Base-by-base conservation (phyloP, 2,113 vertebrate species). In the Scomber colias region DNA sequence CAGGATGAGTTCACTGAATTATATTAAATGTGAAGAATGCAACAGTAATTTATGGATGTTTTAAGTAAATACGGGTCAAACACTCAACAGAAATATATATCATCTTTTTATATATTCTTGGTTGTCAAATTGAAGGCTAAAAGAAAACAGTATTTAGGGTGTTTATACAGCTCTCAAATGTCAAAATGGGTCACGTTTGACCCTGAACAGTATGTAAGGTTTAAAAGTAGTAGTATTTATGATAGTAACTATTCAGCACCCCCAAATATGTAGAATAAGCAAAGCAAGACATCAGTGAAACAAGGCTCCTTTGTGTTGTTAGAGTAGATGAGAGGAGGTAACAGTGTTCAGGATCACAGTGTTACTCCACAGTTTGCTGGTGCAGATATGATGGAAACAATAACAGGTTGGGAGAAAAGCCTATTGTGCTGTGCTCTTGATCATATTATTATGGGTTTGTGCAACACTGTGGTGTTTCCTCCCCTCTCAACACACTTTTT, bases 401-500 rank as follows among this genome's bases (percentile, higher is more conserved):
- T 73, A 72, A 68, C 68, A 48, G 61, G 70, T 81, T 78, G 46
- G 56, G 45, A 78, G 49, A 74, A 46, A 55, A 69, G 69, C 53
- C 17, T 30, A 40, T 77, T 78, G 51, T 55, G 51, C 62, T 67
- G 51, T 9, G 7, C 46, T 80, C 64, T 55, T 45, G 21, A 73
- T 83, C 49, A 57, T 61, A 54, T 79, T 62, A 76, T 80, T 57
- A 61, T 71, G 53, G 53, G 63, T 71, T 71, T 76, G 49, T 55
- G 67, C n/a, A 19, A 56, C 50, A 30, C 50, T 59, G 50, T 57
- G 59, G 16, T 2, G 1, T 80, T 76, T 69, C 56, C 67, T 49
- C 77, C 77, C 76, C 67, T 49, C 77, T 79, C 76, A 80, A 72
- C 73, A 83, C 78, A 56, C 24, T 61, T 81, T 61, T 81, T 82